Evolutionary conservation across 1,140 invertebrate genomes (phyloP).

Genomic region (Dermatophagoides farinae): DNA sequence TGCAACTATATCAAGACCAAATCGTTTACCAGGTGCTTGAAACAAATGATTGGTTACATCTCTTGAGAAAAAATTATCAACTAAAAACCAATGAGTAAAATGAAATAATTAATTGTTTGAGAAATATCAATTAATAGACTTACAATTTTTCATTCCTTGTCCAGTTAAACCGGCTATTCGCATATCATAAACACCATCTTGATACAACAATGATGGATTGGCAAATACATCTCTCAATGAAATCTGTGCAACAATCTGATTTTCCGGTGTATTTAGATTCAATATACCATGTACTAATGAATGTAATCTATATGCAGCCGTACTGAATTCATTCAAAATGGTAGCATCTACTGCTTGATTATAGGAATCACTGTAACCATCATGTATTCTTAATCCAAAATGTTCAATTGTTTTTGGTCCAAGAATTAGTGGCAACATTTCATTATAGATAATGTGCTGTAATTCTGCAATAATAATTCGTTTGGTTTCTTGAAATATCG

Average conservation of each 20-base stretch:
- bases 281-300: slow-evolving; percentile 44
- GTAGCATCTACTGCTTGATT: not conserved
- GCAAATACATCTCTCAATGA: slow-evolving; percentile 75
- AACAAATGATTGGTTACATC: slow-evolving; percentile 58
- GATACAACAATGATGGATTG: slow-evolving; percentile 67
- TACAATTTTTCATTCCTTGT: slow-evolving; percentile 58
- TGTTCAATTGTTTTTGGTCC: slow-evolving; percentile 16
- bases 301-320: slow-evolving; percentile 36
- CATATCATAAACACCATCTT: slow-evolving; percentile 44
- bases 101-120: not conserved
- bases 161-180: slow-evolving; percentile 57
- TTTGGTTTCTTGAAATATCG: slow-evolving; percentile 31
- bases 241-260: slow-evolving; percentile 18
- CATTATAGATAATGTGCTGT: slow-evolving; percentile 40
- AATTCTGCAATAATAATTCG: slow-evolving; percentile 34
- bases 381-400: not conserved
- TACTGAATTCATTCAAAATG: slow-evolving; percentile 17
- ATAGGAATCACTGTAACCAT: not conserved
- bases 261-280: not conserved
- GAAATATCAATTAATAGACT: not conserved
- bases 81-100: not conserved
- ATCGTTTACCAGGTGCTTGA: slow-evolving; percentile 35
- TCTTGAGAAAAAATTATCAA: slow-evolving; percentile 74
- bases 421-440: slow-evolving; percentile 27
- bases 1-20: slow-evolving; percentile 56